phyloP scores from a whole-genome alignment of 92 coral and sea anemone genomes.

The Muricea muricata region DNA sequence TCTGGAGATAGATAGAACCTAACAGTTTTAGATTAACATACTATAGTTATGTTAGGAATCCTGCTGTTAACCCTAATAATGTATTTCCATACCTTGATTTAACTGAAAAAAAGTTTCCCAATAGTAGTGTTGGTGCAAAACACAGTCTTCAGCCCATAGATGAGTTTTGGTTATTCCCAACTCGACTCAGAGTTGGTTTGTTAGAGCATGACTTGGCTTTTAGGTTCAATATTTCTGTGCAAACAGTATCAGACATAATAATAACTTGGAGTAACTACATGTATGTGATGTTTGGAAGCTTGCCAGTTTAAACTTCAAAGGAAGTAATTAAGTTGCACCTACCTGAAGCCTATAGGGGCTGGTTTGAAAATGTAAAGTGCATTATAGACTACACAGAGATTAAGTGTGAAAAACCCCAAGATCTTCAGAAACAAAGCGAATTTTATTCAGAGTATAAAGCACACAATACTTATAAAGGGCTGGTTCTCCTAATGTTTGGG shows the following conservation, averaged over 20 bases:
- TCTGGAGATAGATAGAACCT: conserved; percentile 65
- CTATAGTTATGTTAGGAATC: conserved; percentile 49
- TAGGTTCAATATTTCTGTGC: conserved; percentile 69
- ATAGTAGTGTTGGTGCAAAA: conserved; percentile 59
- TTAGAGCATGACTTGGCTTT: conserved; percentile 73
- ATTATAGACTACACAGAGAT: conserved; percentile 73
- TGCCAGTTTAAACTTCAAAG: conserved; percentile 61
- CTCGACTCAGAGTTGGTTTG: conserved; percentile 70
- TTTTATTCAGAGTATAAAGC: conserved; percentile 71
- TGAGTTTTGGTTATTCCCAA: conserved; percentile 69
- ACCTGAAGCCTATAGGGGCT: conserved; percentile 56
- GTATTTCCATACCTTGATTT: conserved; percentile 55
- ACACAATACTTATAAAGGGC: conserved; percentile 67
- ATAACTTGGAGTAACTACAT: conserved; percentile 58
- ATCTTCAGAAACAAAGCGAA: conserved; percentile 64
- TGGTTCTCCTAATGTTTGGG: conserved; percentile 72
- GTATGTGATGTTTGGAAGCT: conserved; percentile 51
- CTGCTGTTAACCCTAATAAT: conserved; percentile 30
- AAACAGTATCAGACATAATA: conserved; percentile 67
- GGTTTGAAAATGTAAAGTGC: conserved; percentile 61
- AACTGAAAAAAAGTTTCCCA: conserved; percentile 43
- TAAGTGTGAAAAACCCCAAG: conserved; percentile 63
- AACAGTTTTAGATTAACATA: conserved; percentile 58
- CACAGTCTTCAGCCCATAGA: conserved; percentile 65
- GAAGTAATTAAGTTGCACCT: conserved; percentile 59